Percentiles rank a stretch among this genome's conserved stretches.
Conservation (phyloP, 1,140 invertebrate genomes). For the Pogonus chalceus region DNA sequence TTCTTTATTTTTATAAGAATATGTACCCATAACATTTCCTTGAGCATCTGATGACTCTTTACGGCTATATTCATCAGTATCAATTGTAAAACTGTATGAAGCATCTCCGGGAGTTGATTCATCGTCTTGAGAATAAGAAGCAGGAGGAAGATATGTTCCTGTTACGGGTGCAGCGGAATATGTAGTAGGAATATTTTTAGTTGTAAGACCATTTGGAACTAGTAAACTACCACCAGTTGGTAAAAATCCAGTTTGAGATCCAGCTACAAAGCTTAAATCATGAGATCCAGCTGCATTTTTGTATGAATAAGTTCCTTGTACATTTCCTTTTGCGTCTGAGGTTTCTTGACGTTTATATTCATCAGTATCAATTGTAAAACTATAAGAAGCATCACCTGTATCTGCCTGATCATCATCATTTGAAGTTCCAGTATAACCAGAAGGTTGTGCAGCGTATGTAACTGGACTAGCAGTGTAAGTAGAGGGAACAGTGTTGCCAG, state of each 20-base stretch:
- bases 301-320: conserved; percentile 24
- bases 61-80: conserved; percentile 17
- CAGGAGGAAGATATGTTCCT: neutral
- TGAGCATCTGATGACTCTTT: conserved; percentile 22
- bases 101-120: conserved; percentile 13
- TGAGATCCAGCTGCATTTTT: conserved; percentile 17
- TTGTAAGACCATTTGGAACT: neutral
- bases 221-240: conserved; percentile 15
- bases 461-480: neutral
- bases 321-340: conserved; percentile 23
- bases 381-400: conserved; percentile 19
- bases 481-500: neutral
- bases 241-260: conserved; percentile 19
- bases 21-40: conserved; percentile 25
- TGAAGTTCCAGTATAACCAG: neutral
- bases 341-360: conserved; percentile 23
- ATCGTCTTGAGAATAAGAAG: conserved; percentile 2
- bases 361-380: conserved; percentile 19
- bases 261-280: conserved; percentile 19
- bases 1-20: conserved; percentile 21
- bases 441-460: too few species aligned
- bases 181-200: neutral
- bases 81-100: conserved; percentile 23
- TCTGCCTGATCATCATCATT: conserved; percentile 6
- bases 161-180: neutral